Base-by-base conservation (phyloP, 2,888 invertebrate species). In the Ormyrus thymus region DNA sequence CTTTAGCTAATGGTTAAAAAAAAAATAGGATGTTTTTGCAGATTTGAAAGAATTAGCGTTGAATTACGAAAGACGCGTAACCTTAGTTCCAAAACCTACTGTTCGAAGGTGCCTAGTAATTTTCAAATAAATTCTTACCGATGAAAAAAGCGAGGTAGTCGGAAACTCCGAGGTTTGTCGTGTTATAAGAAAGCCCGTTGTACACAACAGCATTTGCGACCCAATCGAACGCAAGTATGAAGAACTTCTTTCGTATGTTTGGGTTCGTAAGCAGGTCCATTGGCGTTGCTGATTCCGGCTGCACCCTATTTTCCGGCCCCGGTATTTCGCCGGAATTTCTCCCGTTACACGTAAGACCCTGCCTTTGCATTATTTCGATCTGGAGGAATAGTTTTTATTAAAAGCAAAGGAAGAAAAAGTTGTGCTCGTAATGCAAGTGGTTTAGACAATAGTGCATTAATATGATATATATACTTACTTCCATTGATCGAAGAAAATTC, bases 141-240 rank as follows among this genome's bases (percentile, higher is more conserved):
- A 94, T 93, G 84, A 93, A 93, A 87, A 94, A 94, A 15, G 93
- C 93, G 84, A 94, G 91, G 85, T 93, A 93, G 87, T 94, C 94
- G 83, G 93, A 93, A 58, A 94, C 93, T 8, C 94, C 94, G 70
- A 94, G 91, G 89, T 94, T 94, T 48, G 93, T 92, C 13, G 93
- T 92, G 86, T 94, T 94, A 84, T 93, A 93, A 83, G 93, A 93
- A 68, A 94, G 90, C 75, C 93, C 93, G 84, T 94, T 94, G 87
- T 94, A 94, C 3, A 94, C 94, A 0, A 94, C 93, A n/a, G 94
- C 94, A 75, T 94, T 90, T 55, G 93, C 92, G 7, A 94, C 92
- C 94, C 94, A 94, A 84, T 93, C 92, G 83, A 93, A 93, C 0
- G 93, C 93, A 45, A 94, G 89, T 70, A 94, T 91, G 46, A 93